Conservation (phyloP, 2,113 vertebrate genomes). For the Haemorhous mexicanus region DNA sequence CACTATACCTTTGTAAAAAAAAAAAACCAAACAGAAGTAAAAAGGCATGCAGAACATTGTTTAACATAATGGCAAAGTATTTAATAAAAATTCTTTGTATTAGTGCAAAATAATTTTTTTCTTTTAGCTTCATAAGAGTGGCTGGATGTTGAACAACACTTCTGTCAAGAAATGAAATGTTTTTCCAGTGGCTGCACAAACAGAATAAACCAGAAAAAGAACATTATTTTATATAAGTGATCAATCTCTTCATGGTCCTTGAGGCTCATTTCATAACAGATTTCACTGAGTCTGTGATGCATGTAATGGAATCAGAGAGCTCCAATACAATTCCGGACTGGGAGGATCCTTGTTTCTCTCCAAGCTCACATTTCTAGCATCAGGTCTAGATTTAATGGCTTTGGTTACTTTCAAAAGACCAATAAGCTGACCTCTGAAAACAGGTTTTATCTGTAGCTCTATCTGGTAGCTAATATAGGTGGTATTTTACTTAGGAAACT, state of each 20-base stretch:
- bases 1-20: background rate
- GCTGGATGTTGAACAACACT: constrained; percentile 1
- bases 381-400: background rate
- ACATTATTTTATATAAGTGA: constrained; percentile 71
- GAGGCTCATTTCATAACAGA: constrained; percentile 55
- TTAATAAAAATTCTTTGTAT: constrained; percentile 22
- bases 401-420: background rate
- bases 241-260: constrained; percentile 64
- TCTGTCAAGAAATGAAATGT: constrained; percentile 59
- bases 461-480: background rate
- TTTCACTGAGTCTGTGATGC: constrained; percentile 66
- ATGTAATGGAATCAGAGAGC: constrained; percentile 65
- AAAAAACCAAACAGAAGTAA: background rate
- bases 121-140: background rate
- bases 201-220: constrained; percentile 69
- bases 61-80: constrained; percentile 7
- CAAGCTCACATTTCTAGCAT: constrained; percentile 23
- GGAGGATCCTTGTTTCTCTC: constrained; percentile 49
- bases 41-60: background rate
- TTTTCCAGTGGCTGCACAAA: constrained; percentile 69
- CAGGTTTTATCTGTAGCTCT: background rate
- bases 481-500: background rate
- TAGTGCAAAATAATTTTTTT: constrained; percentile 2
- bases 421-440: constrained; percentile 9
- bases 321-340: constrained; percentile 56